phyloP scores from a whole-genome alignment of 2,888 invertebrate species.

The Himalopsyche tibetana region DNA sequence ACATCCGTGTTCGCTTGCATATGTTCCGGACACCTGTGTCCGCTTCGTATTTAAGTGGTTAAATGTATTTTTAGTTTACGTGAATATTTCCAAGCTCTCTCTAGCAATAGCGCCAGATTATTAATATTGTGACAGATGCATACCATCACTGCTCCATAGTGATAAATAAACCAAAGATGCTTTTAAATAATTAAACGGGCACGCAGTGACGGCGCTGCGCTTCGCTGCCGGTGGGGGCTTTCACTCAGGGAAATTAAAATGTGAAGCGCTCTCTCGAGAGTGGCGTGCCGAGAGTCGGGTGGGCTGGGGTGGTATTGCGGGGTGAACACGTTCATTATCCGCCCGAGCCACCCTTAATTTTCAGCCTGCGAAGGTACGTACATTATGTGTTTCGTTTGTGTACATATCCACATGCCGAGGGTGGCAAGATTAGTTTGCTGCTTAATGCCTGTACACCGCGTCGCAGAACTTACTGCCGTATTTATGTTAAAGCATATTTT shows the following conservation, averaged over 20 bases:
- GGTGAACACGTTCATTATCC: constrained; percentile 26
- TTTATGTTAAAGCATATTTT: no score
- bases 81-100: no score
- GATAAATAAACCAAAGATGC: neutral
- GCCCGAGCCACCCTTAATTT: constrained; percentile 34
- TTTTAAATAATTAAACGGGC: constrained; percentile 26
- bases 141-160: neutral
- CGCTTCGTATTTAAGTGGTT: no score
- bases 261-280: constrained; percentile 59
- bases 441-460: constrained; percentile 3
- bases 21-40: no score
- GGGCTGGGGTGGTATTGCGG: neutral
- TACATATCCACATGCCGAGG: constrained; percentile 26
- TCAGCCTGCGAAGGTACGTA: constrained; percentile 4
- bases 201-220: constrained; percentile 1
- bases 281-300: neutral
- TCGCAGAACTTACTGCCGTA: neutral
- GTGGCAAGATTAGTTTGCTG: constrained; percentile 6
- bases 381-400: constrained; percentile 9
- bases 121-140: neutral
- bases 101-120: no score
- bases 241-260: constrained; percentile 65
- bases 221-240: constrained; percentile 53
- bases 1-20: no score
- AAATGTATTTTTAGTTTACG: no score